phyloP scores from a whole-genome alignment of 2,888 invertebrate genomes.

The Acanthococcus lagerstroemiae region DNA sequence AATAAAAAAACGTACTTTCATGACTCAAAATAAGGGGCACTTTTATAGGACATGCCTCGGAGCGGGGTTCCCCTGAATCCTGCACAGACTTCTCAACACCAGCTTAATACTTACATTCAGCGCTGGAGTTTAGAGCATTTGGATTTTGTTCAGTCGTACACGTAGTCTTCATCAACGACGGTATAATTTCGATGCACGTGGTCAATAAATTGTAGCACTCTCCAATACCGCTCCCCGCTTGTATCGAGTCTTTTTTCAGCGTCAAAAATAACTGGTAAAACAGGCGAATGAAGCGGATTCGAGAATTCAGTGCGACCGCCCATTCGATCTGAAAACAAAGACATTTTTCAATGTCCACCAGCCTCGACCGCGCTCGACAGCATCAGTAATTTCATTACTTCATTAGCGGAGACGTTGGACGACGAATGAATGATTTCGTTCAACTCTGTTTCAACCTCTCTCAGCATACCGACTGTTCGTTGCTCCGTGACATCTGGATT shows the following conservation, averaged over 20 bases:
- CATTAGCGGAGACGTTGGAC: conserved; percentile 13
- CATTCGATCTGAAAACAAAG: conserved; percentile 37
- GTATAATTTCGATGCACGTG: conserved; percentile 72
- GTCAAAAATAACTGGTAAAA: conserved; percentile 59
- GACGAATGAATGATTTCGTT: conserved; percentile 38
- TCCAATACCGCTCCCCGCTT: conserved; percentile 55
- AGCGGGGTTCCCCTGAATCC: no score
- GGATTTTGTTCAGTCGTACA: not conserved
- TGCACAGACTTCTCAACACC: no score
- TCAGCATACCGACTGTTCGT: conserved; percentile 67
- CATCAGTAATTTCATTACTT: not conserved
- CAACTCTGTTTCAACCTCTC: conserved; percentile 85
- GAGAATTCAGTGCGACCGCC: conserved; percentile 56
- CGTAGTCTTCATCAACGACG: conserved; percentile 39
- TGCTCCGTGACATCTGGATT: conserved; percentile 72
- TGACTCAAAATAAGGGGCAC: no score
- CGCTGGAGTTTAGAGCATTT: not conserved
- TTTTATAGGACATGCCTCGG: no score
- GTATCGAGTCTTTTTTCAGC: conserved; percentile 50
- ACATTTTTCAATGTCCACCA: no score
- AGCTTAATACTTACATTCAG: not conserved
- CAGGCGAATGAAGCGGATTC: conserved; percentile 77
- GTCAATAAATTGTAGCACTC: conserved; percentile 65
- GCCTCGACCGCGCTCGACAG: no score
- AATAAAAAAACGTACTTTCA: no score